These are phyloP conservation scores for Xestoiulus laeticollis DNA, from an alignment of 2,888 invertebrate genomes.

Conservation along the genomic window DNA sequence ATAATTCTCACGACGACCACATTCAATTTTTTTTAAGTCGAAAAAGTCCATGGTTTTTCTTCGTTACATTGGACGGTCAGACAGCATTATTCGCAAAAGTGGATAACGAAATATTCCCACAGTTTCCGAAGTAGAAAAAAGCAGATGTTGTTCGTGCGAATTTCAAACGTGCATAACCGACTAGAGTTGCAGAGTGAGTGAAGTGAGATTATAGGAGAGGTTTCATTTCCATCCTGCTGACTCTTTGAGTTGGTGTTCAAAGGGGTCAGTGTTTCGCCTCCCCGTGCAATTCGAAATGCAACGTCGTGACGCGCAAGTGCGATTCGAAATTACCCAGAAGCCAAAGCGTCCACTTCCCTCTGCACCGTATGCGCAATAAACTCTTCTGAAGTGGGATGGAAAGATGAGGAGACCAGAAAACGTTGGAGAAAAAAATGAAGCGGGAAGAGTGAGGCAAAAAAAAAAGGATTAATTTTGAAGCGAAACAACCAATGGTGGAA, in stretches of 20 bases:
- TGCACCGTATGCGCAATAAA: background rate
- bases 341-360: background rate
- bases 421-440: background rate
- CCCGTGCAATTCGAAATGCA: conserved; percentile 2
- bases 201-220: no score
- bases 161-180: no score
- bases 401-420: background rate
- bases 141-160: no score
- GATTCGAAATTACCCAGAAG: background rate
- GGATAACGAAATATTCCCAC: no score
- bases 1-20: no score
- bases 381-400: background rate
- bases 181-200: no score
- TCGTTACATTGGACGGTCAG: no score
- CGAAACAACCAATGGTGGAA: background rate
- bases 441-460: background rate
- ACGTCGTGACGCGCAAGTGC: background rate
- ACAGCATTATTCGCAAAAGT: no score
- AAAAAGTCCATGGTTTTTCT: no score
- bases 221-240: no score
- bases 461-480: background rate
- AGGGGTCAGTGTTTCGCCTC: background rate
- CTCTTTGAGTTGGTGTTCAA: background rate
- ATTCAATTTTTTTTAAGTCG: no score
- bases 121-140: no score